These are phyloP conservation scores for Megamerina dolium DNA, from an alignment of 2,888 invertebrate species.

Conservation along the genomic window DNA sequence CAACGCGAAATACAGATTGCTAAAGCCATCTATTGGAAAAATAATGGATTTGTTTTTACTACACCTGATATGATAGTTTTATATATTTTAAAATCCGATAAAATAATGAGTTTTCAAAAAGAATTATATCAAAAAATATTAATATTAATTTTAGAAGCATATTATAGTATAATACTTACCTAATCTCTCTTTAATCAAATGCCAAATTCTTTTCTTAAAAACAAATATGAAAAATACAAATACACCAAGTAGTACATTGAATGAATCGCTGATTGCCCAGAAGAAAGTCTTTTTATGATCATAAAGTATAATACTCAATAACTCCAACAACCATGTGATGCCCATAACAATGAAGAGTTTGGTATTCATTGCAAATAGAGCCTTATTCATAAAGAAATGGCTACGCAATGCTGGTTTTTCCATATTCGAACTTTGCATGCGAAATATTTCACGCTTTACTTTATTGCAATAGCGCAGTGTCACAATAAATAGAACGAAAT, in stretches of 20 bases:
- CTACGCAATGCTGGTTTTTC: conserved; percentile 56
- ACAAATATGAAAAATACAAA: conserved; percentile 68
- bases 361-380: conserved; percentile 64
- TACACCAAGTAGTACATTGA: conserved; percentile 67
- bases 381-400: conserved; percentile 62
- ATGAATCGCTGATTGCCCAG: conserved; percentile 56
- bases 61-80: too few relatives aligned
- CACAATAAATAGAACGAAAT: conserved; percentile 61
- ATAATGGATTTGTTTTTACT: too few relatives aligned
- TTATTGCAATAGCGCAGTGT: conserved; percentile 65
- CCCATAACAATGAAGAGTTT: conserved; percentile 78
- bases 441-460: conserved; percentile 68
- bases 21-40: too few relatives aligned
- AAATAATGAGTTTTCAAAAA: too few relatives aligned
- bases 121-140: too few relatives aligned
- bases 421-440: conserved; percentile 59
- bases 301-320: conserved; percentile 55
- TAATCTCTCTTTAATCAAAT: conserved; percentile 55
- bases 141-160: too few relatives aligned
- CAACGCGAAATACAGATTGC: too few relatives aligned
- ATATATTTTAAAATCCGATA: too few relatives aligned
- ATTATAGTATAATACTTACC: too few relatives aligned
- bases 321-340: conserved; percentile 65
- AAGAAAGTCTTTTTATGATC: conserved; percentile 52
- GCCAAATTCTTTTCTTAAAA: conserved; percentile 61